These are phyloP conservation scores for Polymixis lichenea DNA, from an alignment of 2,888 invertebrate genomes.

Conservation along the genomic window DNA sequence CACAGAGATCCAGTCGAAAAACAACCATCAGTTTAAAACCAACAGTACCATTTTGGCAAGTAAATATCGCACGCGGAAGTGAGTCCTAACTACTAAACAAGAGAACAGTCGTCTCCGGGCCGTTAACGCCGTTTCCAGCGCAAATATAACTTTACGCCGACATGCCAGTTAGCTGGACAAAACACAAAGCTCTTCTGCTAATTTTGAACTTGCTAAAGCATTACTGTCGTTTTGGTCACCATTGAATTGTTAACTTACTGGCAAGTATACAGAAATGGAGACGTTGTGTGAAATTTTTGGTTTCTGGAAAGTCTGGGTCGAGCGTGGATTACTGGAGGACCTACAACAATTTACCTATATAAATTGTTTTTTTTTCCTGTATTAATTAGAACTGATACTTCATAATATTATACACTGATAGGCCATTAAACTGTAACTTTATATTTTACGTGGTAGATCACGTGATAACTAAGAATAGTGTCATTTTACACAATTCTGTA, in stretches of 20 bases:
- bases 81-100: constrained; percentile 48
- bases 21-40: constrained; percentile 18
- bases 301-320: not conserved
- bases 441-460: too few species aligned
- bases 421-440: too few species aligned
- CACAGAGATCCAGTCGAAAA: not conserved
- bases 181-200: constrained; percentile 63
- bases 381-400: too few species aligned
- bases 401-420: too few species aligned
- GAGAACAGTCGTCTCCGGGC: constrained; percentile 59
- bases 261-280: not conserved
- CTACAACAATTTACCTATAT: too few species aligned
- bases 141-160: constrained; percentile 62
- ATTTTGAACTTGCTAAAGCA: constrained; percentile 56
- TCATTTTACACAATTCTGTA: too few species aligned
- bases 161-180: constrained; percentile 55
- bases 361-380: too few species aligned
- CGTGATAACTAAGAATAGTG: too few species aligned
- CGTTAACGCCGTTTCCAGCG: constrained; percentile 66
- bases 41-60: constrained; percentile 35
- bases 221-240: constrained; percentile 43
- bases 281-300: constrained; percentile 12
- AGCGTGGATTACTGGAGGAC: not conserved
- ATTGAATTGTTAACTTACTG: constrained; percentile 26
- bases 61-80: constrained; percentile 64